Evolutionary conservation across 2,888 invertebrate species (phyloP).

Genomic region (Ypsolopha sequella): DNA sequence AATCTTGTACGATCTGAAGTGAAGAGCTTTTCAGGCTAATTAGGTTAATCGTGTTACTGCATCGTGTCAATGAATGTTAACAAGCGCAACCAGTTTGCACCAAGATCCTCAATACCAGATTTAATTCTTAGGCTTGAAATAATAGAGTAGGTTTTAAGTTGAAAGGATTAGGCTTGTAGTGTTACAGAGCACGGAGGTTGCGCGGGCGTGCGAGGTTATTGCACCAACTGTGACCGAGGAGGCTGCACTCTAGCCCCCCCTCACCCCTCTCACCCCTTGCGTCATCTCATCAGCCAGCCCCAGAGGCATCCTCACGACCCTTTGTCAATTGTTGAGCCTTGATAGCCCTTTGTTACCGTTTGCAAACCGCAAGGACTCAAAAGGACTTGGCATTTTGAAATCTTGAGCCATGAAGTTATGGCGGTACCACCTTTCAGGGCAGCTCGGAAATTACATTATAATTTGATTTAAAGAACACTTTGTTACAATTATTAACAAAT

Average conservation of each 20-base stretch:
- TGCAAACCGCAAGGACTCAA: too few species aligned
- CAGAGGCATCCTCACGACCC: constrained; percentile 20
- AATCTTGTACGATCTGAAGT: neutral
- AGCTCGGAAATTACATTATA: neutral
- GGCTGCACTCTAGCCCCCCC: constrained; percentile 41
- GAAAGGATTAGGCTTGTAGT: neutral
- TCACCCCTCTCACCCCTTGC: constrained; percentile 24
- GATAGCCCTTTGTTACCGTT: neutral
- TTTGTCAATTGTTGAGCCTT: constrained; percentile 11
- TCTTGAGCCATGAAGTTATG: too few species aligned
- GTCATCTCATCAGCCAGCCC: constrained; percentile 13
- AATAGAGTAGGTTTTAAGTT: constrained; percentile 5
- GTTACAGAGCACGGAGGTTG: constrained; percentile 27
- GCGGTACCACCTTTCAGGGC: too few species aligned
- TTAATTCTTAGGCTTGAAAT: neutral
- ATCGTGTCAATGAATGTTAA: constrained; percentile 1
- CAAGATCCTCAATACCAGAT: neutral
- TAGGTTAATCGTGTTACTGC: constrained; percentile 4
- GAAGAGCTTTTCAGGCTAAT: neutral
- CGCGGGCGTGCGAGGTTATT: constrained; percentile 51
- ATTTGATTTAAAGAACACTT: neutral
- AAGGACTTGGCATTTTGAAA: too few species aligned
- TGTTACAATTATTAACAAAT: too few species aligned
- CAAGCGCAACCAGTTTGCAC: neutral
- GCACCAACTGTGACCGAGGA: constrained; percentile 36